phyloP scores from a whole-genome alignment of 2,888 invertebrate genomes.

The Stegophylla sp. region DNA sequence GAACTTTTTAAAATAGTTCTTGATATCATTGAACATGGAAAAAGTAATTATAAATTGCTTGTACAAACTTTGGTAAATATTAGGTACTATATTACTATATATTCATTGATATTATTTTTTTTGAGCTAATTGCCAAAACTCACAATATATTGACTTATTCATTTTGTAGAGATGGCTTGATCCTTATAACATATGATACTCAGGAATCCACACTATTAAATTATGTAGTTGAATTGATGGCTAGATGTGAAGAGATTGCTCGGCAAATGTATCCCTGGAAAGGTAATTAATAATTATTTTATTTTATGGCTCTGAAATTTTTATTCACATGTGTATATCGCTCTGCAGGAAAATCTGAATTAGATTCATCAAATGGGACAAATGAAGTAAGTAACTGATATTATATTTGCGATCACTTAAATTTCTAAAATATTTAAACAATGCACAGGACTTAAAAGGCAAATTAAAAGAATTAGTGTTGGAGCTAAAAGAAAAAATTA shows the following conservation, averaged over 20 bases:
- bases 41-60: not conserved
- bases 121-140: too few relatives aligned
- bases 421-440: not conserved
- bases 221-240: too few relatives aligned
- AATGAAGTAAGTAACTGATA: conserved; percentile 6
- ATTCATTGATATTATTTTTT: not conserved
- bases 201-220: too few relatives aligned
- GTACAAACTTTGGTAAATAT: too few relatives aligned
- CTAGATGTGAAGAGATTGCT: conserved; percentile 9
- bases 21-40: conserved; percentile 11
- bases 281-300: conserved; percentile 13
- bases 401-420: not conserved
- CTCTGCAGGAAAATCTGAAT: not conserved
- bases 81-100: conserved; percentile 14
- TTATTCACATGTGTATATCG: not conserved
- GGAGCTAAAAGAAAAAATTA: conserved; percentile 11
- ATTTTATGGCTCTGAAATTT: not conserved
- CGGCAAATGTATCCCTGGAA: not conserved
- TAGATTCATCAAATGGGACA: not conserved
- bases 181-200: not conserved
- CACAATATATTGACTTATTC: too few relatives aligned
- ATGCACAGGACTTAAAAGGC: conserved; percentile 4
- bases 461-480: conserved; percentile 4
- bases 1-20: not conserved
- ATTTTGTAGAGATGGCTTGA: conserved; percentile 29